These are phyloP conservation scores for Eretmocerus hayati DNA, from an alignment of 2,888 invertebrate species.

Conservation along the genomic window DNA sequence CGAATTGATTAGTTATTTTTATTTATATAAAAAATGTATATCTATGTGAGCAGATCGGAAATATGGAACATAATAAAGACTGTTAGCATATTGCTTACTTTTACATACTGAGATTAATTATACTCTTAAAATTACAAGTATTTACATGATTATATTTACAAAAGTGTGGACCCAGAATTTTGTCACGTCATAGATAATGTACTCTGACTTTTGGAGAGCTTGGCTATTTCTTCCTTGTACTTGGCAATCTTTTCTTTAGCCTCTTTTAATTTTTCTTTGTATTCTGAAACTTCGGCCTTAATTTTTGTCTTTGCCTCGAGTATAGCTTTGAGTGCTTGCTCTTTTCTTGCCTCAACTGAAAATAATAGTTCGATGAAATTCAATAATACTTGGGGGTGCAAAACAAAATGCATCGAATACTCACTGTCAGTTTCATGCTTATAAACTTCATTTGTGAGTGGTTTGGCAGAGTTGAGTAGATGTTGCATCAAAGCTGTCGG, in stretches of 20 bases:
- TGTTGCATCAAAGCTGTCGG: slow-evolving; percentile 88
- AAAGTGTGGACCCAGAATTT: not conserved
- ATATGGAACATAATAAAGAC: slow-evolving; percentile 43
- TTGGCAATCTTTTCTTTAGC: slow-evolving; percentile 80
- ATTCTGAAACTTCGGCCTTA: slow-evolving; percentile 70
- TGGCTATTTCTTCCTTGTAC: slow-evolving; percentile 70
- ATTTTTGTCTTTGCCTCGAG: slow-evolving; percentile 75
- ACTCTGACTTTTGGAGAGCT: slow-evolving; percentile 37
- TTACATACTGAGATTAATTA: slow-evolving; percentile 22
- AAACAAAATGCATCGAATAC: too few species aligned
- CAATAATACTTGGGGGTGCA: too few species aligned
- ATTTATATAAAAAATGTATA: slow-evolving; percentile 38
- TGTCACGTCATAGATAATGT: slow-evolving; percentile 12
- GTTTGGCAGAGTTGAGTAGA: slow-evolving; percentile 69
- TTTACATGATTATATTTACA: slow-evolving; percentile 12
- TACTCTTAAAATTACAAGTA: slow-evolving; percentile 15
- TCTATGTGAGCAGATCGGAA: slow-evolving; percentile 35
- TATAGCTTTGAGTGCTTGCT: slow-evolving; percentile 70
- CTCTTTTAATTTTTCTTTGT: slow-evolving; percentile 76
- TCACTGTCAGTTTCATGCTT: slow-evolving; percentile 86
- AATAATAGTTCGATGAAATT: not conserved
- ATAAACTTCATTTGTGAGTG: slow-evolving; percentile 66
- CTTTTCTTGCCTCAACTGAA: slow-evolving; percentile 83
- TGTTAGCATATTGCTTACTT: slow-evolving; percentile 36
- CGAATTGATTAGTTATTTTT: slow-evolving; percentile 42